Percentiles rank a stretch among this genome's conserved stretches.
These are phyloP conservation scores for Phalloptychus januarius DNA, from an alignment of 2,797 vertebrate genomes.

Conservation along the genomic window DNA sequence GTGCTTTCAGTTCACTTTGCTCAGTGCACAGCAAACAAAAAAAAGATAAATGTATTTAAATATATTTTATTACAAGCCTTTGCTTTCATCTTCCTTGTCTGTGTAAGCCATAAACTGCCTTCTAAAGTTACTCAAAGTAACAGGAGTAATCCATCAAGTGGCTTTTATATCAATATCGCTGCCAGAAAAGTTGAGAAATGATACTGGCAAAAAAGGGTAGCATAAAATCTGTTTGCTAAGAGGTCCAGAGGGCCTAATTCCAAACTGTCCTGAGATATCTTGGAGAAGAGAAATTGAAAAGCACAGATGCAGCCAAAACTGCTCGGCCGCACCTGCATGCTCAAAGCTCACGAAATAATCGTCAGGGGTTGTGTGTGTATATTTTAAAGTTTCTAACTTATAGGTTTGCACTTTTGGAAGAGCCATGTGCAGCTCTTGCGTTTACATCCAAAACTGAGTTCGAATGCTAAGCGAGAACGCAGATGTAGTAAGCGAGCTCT, in stretches of 20 bases:
- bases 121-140: constrained; percentile 48
- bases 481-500: constrained; percentile 42
- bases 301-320: constrained; percentile 40
- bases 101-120: constrained; percentile 37
- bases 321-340: constrained; percentile 59
- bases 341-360: constrained; percentile 49
- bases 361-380: constrained; percentile 16
- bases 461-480: constrained; percentile 41
- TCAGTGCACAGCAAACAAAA: neutral
- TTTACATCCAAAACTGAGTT: constrained; percentile 31
- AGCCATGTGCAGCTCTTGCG: constrained; percentile 3
- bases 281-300: constrained; percentile 47
- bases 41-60: constrained; percentile 13
- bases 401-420: constrained; percentile 28
- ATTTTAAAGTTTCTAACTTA: constrained; percentile 8
- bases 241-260: constrained; percentile 63
- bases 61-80: constrained; percentile 10
- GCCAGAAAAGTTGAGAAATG: constrained; percentile 66
- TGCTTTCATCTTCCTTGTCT: constrained; percentile 34
- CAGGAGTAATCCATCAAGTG: constrained; percentile 51
- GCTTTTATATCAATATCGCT: constrained; percentile 42
- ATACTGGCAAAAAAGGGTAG: constrained; percentile 60
- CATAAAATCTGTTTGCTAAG: constrained; percentile 71
- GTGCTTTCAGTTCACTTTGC: constrained; percentile 9
- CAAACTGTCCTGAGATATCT: constrained; percentile 58